A percentile compares a stretch with the other conserved stretches of the same genome.
phyloP scores from a whole-genome alignment of 2,888 invertebrate species.

The Hypomecis punctinalis region DNA sequence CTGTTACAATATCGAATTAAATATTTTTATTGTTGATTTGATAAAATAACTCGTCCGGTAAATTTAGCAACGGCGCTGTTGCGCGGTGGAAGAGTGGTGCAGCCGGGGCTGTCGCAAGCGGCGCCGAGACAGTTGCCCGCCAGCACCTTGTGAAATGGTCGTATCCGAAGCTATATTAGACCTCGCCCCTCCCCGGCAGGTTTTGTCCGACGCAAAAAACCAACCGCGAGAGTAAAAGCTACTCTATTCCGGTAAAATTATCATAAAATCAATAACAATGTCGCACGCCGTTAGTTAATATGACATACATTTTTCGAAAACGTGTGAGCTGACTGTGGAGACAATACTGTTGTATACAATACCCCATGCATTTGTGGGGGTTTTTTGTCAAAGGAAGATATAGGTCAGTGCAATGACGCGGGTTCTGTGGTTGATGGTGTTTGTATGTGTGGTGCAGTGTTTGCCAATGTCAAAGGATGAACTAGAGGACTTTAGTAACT shows the following conservation, averaged over 20 bases:
- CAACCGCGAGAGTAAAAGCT: constrained; percentile 50
- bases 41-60: constrained; percentile 69
- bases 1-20: constrained; percentile 67
- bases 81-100: constrained; percentile 59
- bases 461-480: constrained; percentile 68
- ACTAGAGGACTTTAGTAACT: constrained; percentile 75
- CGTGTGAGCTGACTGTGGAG: constrained; percentile 54
- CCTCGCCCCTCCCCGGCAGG: constrained; percentile 71
- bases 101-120: constrained; percentile 68
- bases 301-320: constrained; percentile 59
- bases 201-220: constrained; percentile 76
- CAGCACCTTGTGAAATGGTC: constrained; percentile 82
- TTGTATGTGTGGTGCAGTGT: constrained; percentile 68
- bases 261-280: constrained; percentile 50
- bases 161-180: constrained; percentile 82
- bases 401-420: constrained; percentile 59
- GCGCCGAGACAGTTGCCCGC: constrained; percentile 67
- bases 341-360: constrained; percentile 34
- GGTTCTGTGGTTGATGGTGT: constrained; percentile 56
- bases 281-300: constrained; percentile 67
- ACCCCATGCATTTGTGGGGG: constrained; percentile 50
- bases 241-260: constrained; percentile 37
- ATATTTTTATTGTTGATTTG: constrained; percentile 58
- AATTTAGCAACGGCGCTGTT: constrained; percentile 74
- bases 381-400: constrained; percentile 39